Evolutionary conservation across 2,888 invertebrate species (phyloP).

Genomic region (Pherbina coryleti): DNA sequence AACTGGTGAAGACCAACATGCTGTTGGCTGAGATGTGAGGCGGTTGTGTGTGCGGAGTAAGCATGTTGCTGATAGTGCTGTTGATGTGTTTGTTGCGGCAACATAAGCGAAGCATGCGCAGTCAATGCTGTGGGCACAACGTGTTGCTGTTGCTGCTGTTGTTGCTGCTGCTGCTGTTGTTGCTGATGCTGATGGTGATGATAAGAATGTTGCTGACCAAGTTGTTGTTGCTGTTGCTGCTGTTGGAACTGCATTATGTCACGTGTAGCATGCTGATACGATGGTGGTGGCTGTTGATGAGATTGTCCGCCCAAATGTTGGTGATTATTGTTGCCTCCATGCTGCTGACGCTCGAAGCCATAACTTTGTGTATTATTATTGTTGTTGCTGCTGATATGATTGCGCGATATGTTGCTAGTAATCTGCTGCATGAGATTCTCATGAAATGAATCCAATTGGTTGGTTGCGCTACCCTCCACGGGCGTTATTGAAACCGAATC

Average conservation of each 20-base stretch:
- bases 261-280: constrained; percentile 63
- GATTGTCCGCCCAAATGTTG: constrained; percentile 47
- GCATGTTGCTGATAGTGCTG: constrained; percentile 61
- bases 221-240: constrained; percentile 69
- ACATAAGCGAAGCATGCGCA: constrained; percentile 40
- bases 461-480: constrained; percentile 70
- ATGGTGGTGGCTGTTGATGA: constrained; percentile 61
- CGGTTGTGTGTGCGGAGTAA: constrained; percentile 59
- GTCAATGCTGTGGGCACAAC: constrained; percentile 37
- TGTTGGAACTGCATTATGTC: constrained; percentile 59
- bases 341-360: constrained; percentile 68
- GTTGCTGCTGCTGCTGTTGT: constrained; percentile 48
- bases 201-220: constrained; percentile 65
- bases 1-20: constrained; percentile 51
- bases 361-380: constrained; percentile 54
- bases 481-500: constrained; percentile 72
- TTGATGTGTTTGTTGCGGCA: constrained; percentile 65
- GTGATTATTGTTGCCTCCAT: constrained; percentile 71
- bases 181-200: constrained; percentile 67
- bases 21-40: constrained; percentile 51
- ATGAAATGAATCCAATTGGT: constrained; percentile 79
- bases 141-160: constrained; percentile 50
- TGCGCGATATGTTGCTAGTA: constrained; percentile 67
- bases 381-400: constrained; percentile 68
- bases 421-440: constrained; percentile 78